Base-by-base conservation (phyloP, 1,140 invertebrate genomes). In the Caenorhabditis inopinata region DNA sequence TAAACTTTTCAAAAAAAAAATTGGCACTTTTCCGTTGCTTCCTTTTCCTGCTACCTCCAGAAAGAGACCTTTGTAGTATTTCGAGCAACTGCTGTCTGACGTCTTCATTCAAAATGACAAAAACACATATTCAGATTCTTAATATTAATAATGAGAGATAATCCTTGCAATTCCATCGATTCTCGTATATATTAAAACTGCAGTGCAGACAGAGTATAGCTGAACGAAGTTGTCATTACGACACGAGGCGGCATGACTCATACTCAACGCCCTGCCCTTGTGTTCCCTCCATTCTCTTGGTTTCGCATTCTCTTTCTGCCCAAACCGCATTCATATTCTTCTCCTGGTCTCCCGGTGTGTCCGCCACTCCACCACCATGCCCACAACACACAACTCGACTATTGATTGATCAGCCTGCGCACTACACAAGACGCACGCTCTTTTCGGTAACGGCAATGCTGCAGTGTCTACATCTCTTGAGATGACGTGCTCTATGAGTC, bases 361-460 rank as follows among this genome's bases (percentile, higher is more conserved):
- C 27, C 23, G 21, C 32, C 58, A 68, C 58, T 38, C 58, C 58
- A 68, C 25, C 32, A 42, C 58, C n/a, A 18, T 32, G 23, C 58
- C 58, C 58, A n/a, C 32, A 18, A 58, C 51, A 58, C 27, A 58
- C 49, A 42, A 68, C 58, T 68, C 58, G 21, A 38, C 12, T 68
- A 68, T 68, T 12, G 58, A 68, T 68, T 68, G 58, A 68, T 68
- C 58, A 68, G n/a, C n/a, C 32, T 68, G 58, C 58, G 58, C 32
- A 68, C 58, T 68, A 68, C 32, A n/a, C 4, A 9, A 7, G 3
- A n/a, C 23, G 4, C n/a, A 18, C 58, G 58, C 32, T 68, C 29
- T 68, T 68, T 68, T 38, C n/a, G 58, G 32, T 68, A 21, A 68
- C 14, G n/a, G 58, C 58, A 32, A 38, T 32, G 58, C 32, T 32